Percentiles rank a stretch among this genome's conserved stretches.
Conservation (phyloP, 2,797 vertebrate species). For the Notoglanidium macrostoma region DNA sequence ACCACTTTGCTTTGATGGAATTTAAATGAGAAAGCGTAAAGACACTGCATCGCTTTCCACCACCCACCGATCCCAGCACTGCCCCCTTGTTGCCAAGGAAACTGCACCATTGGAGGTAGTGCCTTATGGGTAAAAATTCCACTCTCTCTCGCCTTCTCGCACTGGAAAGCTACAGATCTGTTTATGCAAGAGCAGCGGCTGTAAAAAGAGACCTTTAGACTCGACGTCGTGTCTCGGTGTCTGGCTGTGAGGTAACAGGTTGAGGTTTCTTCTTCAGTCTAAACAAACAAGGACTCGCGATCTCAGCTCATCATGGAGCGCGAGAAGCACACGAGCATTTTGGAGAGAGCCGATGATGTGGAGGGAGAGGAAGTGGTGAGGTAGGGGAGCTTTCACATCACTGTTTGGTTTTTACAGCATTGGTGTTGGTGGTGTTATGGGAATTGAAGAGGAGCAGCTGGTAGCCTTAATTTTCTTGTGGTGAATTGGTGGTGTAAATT, state of each 20-base stretch:
- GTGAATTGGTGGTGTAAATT: not conserved
- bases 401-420: constrained; percentile 3
- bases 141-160: constrained; percentile 11
- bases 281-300: not conserved
- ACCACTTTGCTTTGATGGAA: constrained; percentile 49
- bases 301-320: constrained; percentile 61
- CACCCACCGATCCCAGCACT: constrained; percentile 50
- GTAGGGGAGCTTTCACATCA: constrained; percentile 58
- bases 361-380: constrained; percentile 52
- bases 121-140: constrained; percentile 24
- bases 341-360: not conserved
- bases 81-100: constrained; percentile 59
- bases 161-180: constrained; percentile 18
- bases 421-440: not conserved
- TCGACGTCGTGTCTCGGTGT: not conserved
- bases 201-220: constrained; percentile 71
- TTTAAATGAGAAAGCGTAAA: constrained; percentile 27
- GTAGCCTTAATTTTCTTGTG: not conserved
- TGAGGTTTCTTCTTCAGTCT: constrained; percentile 8
- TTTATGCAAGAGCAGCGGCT: constrained; percentile 35
- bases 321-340: constrained; percentile 43
- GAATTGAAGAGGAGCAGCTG: not conserved
- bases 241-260: constrained; percentile 49
- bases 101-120: constrained; percentile 51
- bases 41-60: constrained; percentile 23